Evolutionary conservation across 2,113 vertebrate species (phyloP).

Genomic region (Cettia cetti): DNA sequence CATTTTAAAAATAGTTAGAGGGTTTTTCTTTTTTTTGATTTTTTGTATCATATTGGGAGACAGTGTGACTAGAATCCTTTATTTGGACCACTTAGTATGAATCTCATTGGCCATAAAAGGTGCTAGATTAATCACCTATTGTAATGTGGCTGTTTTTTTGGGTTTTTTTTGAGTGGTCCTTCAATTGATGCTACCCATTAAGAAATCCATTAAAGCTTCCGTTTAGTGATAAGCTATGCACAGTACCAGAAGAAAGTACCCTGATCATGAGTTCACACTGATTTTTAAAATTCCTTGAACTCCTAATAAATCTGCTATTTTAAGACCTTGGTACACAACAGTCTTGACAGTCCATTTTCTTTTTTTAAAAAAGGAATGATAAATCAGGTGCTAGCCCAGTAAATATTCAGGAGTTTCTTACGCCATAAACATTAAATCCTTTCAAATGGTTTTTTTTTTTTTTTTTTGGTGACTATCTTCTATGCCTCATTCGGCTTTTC

Average conservation of each 20-base stretch:
- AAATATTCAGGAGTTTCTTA: background rate
- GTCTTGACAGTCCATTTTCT: background rate
- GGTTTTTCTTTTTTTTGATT: background rate
- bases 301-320: background rate
- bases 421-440: background rate
- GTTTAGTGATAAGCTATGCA: background rate
- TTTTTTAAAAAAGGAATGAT: background rate
- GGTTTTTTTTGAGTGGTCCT: background rate
- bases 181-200: background rate
- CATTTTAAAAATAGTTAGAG: background rate
- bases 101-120: background rate
- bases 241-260: background rate
- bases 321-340: background rate
- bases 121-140: background rate
- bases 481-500: background rate
- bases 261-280: background rate
- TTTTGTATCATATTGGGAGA: rapidly evolving
- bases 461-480: background rate
- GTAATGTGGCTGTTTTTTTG: background rate
- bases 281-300: background rate
- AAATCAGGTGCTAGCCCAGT: background rate
- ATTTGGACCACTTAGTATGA: background rate
- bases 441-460: background rate
- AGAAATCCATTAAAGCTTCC: background rate
- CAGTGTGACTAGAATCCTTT: background rate